These are phyloP conservation scores for Mormoops blainvillei DNA, from an alignment of 2,113 vertebrate genomes.

Conservation along the genomic window DNA sequence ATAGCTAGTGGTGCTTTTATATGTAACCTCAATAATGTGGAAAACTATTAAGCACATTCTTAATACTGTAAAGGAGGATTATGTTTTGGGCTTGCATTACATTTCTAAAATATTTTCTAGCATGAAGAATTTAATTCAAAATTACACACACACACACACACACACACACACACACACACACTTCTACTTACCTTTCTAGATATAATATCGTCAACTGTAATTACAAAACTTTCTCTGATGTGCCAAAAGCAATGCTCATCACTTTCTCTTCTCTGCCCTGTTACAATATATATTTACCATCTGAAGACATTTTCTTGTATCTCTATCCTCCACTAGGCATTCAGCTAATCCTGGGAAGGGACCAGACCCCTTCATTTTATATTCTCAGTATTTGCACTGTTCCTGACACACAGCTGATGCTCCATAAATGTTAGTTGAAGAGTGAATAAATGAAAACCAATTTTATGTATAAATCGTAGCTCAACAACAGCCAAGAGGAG, in stretches of 20 bases:
- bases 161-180: background rate
- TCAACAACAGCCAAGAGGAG: background rate
- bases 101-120: slow-evolving; percentile 25
- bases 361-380: background rate
- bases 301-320: background rate
- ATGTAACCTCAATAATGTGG: background rate
- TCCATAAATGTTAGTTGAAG: background rate
- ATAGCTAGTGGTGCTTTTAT: background rate
- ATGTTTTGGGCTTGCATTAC: background rate
- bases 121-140: background rate
- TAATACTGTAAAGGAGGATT: background rate
- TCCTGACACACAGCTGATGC: background rate
- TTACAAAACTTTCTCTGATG: background rate
- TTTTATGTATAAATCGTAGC: background rate
- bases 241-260: background rate
- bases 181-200: background rate
- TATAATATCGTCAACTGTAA: background rate
- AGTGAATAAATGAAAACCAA: background rate
- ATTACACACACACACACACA: background rate
- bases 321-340: background rate
- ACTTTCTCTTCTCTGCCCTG: background rate
- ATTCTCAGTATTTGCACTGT: background rate
- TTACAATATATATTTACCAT: background rate
- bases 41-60: background rate
- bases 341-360: background rate